These are phyloP conservation scores for Climacteris rufus DNA, from an alignment of 2,113 vertebrate species.

Conservation along the genomic window DNA sequence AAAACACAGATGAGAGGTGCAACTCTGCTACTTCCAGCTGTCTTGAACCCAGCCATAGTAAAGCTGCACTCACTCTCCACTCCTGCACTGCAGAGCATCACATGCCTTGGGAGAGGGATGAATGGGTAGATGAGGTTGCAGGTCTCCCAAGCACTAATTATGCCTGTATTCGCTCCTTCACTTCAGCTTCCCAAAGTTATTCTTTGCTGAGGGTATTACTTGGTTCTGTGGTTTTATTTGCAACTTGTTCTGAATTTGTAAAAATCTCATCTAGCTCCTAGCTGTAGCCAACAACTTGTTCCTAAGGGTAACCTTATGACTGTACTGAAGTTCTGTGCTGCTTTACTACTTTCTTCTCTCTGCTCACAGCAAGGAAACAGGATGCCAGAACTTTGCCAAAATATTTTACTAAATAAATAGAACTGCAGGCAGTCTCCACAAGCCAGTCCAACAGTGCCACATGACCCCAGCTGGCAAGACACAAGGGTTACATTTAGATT, in stretches of 20 bases:
- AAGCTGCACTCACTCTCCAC: not conserved
- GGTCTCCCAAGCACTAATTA: not conserved
- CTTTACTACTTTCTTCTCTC: conserved; percentile 1
- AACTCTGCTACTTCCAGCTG: not conserved
- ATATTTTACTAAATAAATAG: conserved; percentile 38
- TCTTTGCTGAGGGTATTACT: not conserved
- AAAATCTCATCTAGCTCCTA: not conserved
- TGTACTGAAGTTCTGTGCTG: not conserved
- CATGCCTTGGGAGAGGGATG: not conserved
- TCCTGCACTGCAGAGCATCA: not conserved
- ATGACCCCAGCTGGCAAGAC: conserved; percentile 9
- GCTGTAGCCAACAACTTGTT: not conserved
- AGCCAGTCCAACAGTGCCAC: not conserved
- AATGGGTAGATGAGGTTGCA: not conserved
- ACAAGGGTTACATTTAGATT: conserved; percentile 15
- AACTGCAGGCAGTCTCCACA: conserved; percentile 33
- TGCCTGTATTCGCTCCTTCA: not conserved
- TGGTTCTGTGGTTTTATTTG: not conserved
- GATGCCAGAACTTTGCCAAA: conserved; percentile 37
- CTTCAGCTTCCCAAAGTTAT: not conserved
- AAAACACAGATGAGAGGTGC: not conserved
- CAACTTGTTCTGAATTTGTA: not conserved
- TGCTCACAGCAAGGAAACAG: conserved; percentile 2
- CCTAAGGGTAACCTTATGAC: not conserved
- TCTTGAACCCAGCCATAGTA: not conserved